Percentiles rank a stretch among this genome's conserved stretches.
Conservation (phyloP, 30 jellyfish, hydroid and myxozoan species). For the Hydractinia echinata region DNA sequence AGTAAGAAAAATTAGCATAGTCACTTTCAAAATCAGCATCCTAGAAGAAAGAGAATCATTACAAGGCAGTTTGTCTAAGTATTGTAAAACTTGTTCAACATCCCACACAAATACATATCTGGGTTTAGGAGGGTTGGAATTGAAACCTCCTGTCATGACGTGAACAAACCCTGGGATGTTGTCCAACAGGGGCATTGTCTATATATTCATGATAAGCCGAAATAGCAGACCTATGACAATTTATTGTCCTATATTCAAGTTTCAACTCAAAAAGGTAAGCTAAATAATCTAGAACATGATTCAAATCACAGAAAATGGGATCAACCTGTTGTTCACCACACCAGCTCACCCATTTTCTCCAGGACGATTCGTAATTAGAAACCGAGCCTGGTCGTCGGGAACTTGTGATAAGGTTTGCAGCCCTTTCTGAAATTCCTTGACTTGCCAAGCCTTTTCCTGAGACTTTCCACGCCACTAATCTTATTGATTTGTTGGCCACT, state of each 20-base stretch:
- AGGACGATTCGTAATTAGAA: slow-evolving; percentile 42
- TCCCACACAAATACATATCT: slow-evolving; percentile 21
- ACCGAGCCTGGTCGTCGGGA: slow-evolving; percentile 30
- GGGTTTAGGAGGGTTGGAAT: slow-evolving; percentile 7
- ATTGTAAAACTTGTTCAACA: slow-evolving; percentile 28
- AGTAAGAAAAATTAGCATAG: slow-evolving; percentile 17
- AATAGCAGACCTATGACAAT: slow-evolving; percentile 37
- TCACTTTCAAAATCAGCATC: slow-evolving; percentile 22
- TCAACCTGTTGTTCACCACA: slow-evolving; percentile 23
- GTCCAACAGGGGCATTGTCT: slow-evolving; percentile 33
- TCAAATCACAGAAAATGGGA: slow-evolving; percentile 29
- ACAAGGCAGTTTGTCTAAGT: not conserved
- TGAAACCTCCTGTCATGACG: slow-evolving; percentile 12
- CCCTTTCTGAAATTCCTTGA: slow-evolving; percentile 19
- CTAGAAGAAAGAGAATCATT: slow-evolving; percentile 17
- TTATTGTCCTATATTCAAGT: slow-evolving; percentile 24
- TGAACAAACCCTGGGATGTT: slow-evolving; percentile 33
- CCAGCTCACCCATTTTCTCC: slow-evolving; percentile 42
- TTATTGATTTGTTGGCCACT: not conserved
- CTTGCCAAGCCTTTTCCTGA: slow-evolving; percentile 32
- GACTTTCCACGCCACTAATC: slow-evolving; percentile 20
- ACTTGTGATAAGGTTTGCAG: slow-evolving; percentile 38
- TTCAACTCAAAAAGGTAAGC: slow-evolving; percentile 2
- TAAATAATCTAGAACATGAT: not conserved
- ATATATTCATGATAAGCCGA: slow-evolving; percentile 34